phyloP scores from a whole-genome alignment of 1,140 invertebrate genomes.

The Caenorhabditis briggsae region DNA sequence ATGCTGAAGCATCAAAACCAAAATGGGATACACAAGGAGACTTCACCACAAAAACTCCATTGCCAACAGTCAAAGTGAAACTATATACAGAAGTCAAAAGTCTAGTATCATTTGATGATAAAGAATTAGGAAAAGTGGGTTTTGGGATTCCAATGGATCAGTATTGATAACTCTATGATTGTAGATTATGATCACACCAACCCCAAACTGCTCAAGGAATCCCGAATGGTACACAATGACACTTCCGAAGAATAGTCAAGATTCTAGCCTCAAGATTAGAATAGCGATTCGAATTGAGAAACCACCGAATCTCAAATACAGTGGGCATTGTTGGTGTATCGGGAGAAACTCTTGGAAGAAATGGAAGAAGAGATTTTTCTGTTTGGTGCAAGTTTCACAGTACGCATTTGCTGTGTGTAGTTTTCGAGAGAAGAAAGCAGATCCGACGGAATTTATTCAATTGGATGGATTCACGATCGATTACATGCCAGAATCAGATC shows the following conservation, averaged over 20 bases:
- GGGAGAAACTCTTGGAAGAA: slow-evolving; percentile 99
- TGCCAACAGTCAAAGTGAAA: slow-evolving; percentile 94
- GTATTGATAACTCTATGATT: neutral
- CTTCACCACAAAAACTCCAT: slow-evolving; percentile 95
- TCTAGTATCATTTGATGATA: slow-evolving; percentile 96
- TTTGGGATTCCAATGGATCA: neutral
- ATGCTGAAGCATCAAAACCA: slow-evolving; percentile 97
- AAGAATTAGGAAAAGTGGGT: slow-evolving; percentile 89
- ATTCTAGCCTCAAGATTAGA: slow-evolving; percentile 95
- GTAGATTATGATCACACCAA: slow-evolving; percentile 79
- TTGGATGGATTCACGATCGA: slow-evolving; percentile 98
- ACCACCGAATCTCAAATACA: slow-evolving; percentile 98
- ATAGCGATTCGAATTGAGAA: slow-evolving; percentile 95
- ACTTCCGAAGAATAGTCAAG: slow-evolving; percentile 91
- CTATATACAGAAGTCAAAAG: slow-evolving; percentile 92
- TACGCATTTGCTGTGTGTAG: slow-evolving; percentile 99
- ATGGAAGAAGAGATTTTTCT: slow-evolving; percentile 98
- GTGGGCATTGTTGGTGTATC: slow-evolving; percentile 90
- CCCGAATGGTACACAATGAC: slow-evolving; percentile 99
- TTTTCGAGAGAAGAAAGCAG: slow-evolving; percentile 98
- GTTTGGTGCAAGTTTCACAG: slow-evolving; percentile 98
- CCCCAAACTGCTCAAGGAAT: slow-evolving; percentile 78
- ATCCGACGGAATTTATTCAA: slow-evolving; percentile 99
- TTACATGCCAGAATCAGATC: slow-evolving; percentile 91
- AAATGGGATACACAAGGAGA: slow-evolving; percentile 87